phyloP scores from a whole-genome alignment of 2,113 vertebrate genomes.

The Edolisoma coerulescens region DNA sequence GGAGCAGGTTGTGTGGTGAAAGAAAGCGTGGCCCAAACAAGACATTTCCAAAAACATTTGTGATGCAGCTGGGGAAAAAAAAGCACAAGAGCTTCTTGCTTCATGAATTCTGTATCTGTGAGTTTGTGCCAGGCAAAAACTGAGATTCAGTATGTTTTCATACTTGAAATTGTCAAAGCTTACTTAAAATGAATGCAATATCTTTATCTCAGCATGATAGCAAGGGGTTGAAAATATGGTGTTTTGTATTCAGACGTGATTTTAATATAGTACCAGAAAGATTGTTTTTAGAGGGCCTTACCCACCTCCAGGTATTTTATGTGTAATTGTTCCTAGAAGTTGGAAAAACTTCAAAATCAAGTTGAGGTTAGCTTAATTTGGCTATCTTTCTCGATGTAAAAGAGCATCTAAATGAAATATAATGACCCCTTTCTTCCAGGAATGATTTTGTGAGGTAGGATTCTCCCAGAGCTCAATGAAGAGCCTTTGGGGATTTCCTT shows the following conservation, averaged over 20 bases:
- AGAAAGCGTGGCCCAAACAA: not conserved
- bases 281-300: not conserved
- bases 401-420: not conserved
- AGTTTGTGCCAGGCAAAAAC: fast-evolving
- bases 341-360: not conserved
- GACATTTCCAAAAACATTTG: not conserved
- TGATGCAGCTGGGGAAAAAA: not conserved
- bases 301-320: not conserved
- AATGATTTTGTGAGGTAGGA: not conserved
- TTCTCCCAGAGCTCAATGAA: not conserved
- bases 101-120: not conserved
- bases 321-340: not conserved
- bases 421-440: not conserved
- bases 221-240: not conserved
- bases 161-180: not conserved
- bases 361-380: not conserved
- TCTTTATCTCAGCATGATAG: not conserved
- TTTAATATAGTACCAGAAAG: not conserved
- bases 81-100: not conserved
- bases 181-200: not conserved
- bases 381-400: not conserved
- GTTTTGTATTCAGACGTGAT: not conserved
- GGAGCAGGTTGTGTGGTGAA: not conserved
- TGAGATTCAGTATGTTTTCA: too few species aligned
- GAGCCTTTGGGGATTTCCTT: slow-evolving; percentile 11